Evolutionary conservation across 2,888 invertebrate genomes (phyloP), one percentile per base, ranked within the genome.

Genomic region (Oxystoma pomonae): DNA sequence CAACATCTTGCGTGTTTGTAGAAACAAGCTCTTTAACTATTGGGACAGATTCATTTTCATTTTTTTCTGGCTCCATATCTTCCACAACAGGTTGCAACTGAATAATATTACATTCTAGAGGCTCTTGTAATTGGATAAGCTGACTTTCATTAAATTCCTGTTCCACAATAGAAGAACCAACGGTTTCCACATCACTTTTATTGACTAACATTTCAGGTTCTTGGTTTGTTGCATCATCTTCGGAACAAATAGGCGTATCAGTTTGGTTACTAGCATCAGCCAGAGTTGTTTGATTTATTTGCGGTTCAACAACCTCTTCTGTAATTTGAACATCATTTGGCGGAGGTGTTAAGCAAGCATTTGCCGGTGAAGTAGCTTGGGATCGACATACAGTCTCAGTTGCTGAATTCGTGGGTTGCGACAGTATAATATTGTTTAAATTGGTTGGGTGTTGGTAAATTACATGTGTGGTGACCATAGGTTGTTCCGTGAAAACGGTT

Each of bases 191-290:
- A 17, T 9, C 53, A 5, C 49, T 55, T 60, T 69, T 70, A 51
- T 59, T 67, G 53, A 65, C 68, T 16, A 20, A 61, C 19, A 68
- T 63, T 3, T 67, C 66, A 52, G 70, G 71, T 2, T 61, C 50
- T 35, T 69, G 69, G 9, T 65, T 63, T 12, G 69, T 69, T 63
- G 83, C 78, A 63, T 83, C 90, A 68, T 90, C 89, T 61, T 90
- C 90, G 70, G 88, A 89, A 72, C 86, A 85, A 1, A 84, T 80
- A 0, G 89, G 87, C 18, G 90, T 87, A 73, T 92, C 92, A 0
- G 92, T 92, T 80, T 93, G 92, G 75, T 92, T 92, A 59, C 90
- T 90, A 0, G 92, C 92, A 73, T 92, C 92, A 1, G 58, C 20
- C 7, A 17, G 18, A 49, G 59, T 62, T 19, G 57, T 49, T 16